phyloP scores from a whole-genome alignment of 2,888 invertebrate genomes.

The Rhagium mordax region DNA sequence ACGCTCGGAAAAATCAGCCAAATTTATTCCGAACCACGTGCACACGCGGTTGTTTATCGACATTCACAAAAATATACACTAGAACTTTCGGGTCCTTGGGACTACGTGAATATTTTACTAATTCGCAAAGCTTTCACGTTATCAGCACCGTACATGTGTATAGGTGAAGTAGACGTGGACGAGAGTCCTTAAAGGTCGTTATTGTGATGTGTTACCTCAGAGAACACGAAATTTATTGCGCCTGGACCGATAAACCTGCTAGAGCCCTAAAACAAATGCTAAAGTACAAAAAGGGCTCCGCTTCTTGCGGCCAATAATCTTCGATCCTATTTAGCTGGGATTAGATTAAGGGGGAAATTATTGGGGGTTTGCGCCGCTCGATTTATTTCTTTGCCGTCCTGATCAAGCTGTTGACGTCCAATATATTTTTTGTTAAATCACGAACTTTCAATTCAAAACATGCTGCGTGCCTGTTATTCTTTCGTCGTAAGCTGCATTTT shows the following conservation, averaged over 20 bases:
- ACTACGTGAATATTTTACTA: conserved; percentile 6
- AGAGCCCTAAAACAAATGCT: background rate
- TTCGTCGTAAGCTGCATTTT: background rate
- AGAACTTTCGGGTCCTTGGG: background rate
- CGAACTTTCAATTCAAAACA: too few relatives aligned
- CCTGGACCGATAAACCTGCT: background rate
- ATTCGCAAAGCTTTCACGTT: background rate
- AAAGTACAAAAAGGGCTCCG: background rate
- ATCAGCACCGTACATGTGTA: background rate
- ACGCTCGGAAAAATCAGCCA: background rate
- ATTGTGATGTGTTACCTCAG: background rate
- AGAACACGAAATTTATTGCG: background rate
- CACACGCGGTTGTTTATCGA: background rate
- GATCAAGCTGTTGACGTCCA: too few relatives aligned
- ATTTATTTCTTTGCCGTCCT: background rate
- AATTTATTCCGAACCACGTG: conserved; percentile 2
- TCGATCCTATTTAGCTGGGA: background rate
- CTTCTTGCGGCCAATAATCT: background rate
- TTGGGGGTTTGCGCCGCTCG: background rate
- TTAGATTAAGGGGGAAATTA: background rate
- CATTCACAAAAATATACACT: background rate
- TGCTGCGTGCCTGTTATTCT: too few relatives aligned
- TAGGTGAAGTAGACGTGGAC: background rate
- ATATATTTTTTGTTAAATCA: too few relatives aligned
- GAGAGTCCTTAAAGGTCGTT: background rate